These are phyloP conservation scores for Drosophila orosa DNA, from an alignment of 1,140 invertebrate genomes.

Conservation along the genomic window DNA sequence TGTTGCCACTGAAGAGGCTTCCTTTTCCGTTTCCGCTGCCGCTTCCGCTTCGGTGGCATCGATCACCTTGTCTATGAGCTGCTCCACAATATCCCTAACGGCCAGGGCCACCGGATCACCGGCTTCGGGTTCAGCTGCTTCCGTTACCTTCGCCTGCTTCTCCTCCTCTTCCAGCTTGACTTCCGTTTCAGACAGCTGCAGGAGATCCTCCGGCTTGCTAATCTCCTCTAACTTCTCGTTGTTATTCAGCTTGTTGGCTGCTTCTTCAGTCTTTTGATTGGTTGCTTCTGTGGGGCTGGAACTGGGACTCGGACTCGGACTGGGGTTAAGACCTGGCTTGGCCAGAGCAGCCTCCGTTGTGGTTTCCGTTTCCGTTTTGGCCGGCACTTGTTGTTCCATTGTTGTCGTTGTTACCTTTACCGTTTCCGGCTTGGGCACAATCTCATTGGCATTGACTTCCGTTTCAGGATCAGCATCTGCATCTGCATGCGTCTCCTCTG, in stretches of 20 bases:
- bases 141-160: background rate
- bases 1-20: background rate
- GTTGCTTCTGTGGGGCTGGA: conserved; percentile 48
- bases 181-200: conserved; percentile 32
- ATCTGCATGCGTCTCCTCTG: too few relatives aligned
- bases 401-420: conserved; percentile 24
- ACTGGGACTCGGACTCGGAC: conserved; percentile 12
- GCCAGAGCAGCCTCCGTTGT: conserved; percentile 3
- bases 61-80: conserved; percentile 76
- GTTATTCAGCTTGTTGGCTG: conserved; percentile 77
- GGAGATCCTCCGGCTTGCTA: conserved; percentile 9
- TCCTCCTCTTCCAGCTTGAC: background rate
- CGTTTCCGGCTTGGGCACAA: conserved; percentile 22
- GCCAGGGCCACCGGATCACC: conserved; percentile 61
- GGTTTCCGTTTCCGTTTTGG: conserved; percentile 18
- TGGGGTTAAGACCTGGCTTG: conserved; percentile 4
- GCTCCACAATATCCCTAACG: conserved; percentile 77
- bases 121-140: background rate
- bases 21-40: background rate
- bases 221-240: conserved; percentile 58
- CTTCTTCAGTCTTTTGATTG: conserved; percentile 77
- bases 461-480: conserved; percentile 14
- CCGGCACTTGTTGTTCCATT: conserved; percentile 9
- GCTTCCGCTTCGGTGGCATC: conserved; percentile 63
- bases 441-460: conserved; percentile 71